Evolutionary conservation across 2,888 invertebrate genomes (phyloP).

Genomic region (Axea sp.): DNA sequence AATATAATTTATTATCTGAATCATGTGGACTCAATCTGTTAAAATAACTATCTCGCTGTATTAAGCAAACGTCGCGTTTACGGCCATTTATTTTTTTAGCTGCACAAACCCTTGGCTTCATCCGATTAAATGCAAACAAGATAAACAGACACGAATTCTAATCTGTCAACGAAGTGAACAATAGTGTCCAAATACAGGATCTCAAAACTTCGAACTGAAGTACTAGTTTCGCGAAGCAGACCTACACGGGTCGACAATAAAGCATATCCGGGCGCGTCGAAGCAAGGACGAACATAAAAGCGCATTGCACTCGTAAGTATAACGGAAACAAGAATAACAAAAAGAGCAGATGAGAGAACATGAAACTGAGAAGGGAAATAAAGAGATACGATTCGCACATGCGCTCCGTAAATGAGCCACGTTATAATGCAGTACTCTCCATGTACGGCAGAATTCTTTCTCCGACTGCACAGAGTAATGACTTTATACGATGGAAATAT

Average conservation of each 20-base stretch:
- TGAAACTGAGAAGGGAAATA: slow-evolving; percentile 16
- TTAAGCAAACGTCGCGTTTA: too few species aligned
- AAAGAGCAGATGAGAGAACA: slow-evolving; percentile 16
- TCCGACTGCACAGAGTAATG: slow-evolving; percentile 53
- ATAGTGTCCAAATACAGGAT: slow-evolving; percentile 52
- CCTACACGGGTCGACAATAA: slow-evolving; percentile 51
- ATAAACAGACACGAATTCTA: slow-evolving; percentile 59
- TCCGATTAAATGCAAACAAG: slow-evolving; percentile 47
- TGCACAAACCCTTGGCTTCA: slow-evolving; percentile 10
- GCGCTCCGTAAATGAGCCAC: slow-evolving; percentile 30
- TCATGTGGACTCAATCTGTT: too few species aligned
- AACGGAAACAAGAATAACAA: slow-evolving; percentile 52
- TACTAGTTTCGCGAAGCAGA: slow-evolving; percentile 44
- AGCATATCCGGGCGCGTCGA: slow-evolving; percentile 58
- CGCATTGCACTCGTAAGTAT: slow-evolving; percentile 49
- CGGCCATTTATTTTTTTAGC: too few species aligned
- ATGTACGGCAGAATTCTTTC: slow-evolving; percentile 8
- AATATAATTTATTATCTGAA: too few species aligned
- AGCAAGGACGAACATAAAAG: slow-evolving; percentile 48
- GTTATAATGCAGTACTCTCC: slow-evolving; percentile 25
- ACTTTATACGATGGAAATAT: slow-evolving; percentile 65
- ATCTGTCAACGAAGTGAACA: slow-evolving; percentile 57
- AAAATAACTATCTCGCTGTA: too few species aligned
- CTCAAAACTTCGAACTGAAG: slow-evolving; percentile 50
- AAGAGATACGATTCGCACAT: slow-evolving; percentile 24